phyloP scores from a whole-genome alignment of 2,797 vertebrate genomes.

The Ambastaia sidthimunki region DNA sequence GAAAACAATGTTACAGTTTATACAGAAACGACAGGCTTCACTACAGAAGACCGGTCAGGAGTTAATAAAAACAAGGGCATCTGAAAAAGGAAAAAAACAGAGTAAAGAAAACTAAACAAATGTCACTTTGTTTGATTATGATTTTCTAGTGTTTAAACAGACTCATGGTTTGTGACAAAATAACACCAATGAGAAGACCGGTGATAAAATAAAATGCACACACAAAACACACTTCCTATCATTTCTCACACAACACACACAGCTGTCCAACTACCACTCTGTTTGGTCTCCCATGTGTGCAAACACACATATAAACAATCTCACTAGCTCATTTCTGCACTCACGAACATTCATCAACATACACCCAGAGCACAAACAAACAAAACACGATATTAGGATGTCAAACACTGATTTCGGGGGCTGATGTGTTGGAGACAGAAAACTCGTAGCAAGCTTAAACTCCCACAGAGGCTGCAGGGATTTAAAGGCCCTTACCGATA shows the following conservation, averaged over 20 bases:
- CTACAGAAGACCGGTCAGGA: slow-evolving; percentile 73
- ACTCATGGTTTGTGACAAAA: slow-evolving; percentile 54
- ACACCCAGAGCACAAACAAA: slow-evolving; percentile 37
- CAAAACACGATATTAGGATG: slow-evolving; percentile 37
- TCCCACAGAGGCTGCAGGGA: slow-evolving; percentile 31
- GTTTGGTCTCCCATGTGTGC: slow-evolving; percentile 59
- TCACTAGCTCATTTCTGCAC: slow-evolving; percentile 4
- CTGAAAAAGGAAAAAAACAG: slow-evolving; percentile 35
- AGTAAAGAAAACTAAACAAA: slow-evolving; percentile 70
- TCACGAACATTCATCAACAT: slow-evolving; percentile 30
- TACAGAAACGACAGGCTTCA: slow-evolving; percentile 86
- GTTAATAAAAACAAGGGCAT: slow-evolving; percentile 79
- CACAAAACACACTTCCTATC: slow-evolving; percentile 28
- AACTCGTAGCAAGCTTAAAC: slow-evolving; percentile 20
- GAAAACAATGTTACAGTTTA: slow-evolving; percentile 89
- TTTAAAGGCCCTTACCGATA: slow-evolving; percentile 80
- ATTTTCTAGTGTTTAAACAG: slow-evolving; percentile 62
- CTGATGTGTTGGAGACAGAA: slow-evolving; percentile 57
- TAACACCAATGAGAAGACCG: slow-evolving; percentile 54
- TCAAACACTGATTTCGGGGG: slow-evolving; percentile 42
- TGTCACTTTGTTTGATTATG: slow-evolving; percentile 61
- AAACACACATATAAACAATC: slow-evolving; percentile 37
- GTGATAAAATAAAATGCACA: slow-evolving; percentile 54
- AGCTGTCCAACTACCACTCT: slow-evolving; percentile 28
- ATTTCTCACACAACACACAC: slow-evolving; percentile 31